Evolutionary conservation across 2,113 vertebrate species (phyloP), one percentile per base, ranked within the genome.

Genomic region (Pungitius pungitius): DNA sequence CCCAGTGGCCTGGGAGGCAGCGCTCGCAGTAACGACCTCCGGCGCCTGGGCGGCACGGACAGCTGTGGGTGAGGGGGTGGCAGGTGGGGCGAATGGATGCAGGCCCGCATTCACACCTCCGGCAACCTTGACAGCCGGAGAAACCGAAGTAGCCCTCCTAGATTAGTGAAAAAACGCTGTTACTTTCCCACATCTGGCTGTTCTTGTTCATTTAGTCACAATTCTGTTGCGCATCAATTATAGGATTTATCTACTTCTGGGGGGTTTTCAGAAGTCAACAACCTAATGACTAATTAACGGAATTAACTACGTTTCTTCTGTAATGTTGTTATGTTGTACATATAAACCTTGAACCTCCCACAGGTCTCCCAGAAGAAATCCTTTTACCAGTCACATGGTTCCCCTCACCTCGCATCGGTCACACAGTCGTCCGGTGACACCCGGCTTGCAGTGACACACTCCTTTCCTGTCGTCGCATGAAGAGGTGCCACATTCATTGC

Each of bases 401-500:
- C 20, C 4, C 49, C 89, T 93, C 77, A 95, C 95, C 93, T 95
- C 91, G 85, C 95, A 95, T 42, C 83, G 92, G 85, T 95, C 94
- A 73, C 95, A 95, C 22, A 90, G 84, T 12, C 33, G 81, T n/a
- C 94, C 95, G 1, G 90, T 93, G 59, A 95, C 93, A 1, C 95
- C 95, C 0, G 93, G 94, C 78, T 93, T 95, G 80, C 95, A 95
- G 85, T 93, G 94, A 82, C 95, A 95, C 70, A 93, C 91, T 49
- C 94, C 95, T 1, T 92, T 93, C 81, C 88, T 85, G 84, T 94
- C 93, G 70, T 95, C 93, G 70, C 95, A 95, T 8, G 91, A 94
- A 10, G 91, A 90, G 13, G 94, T 95, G 45, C 95, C 95, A 69
- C 95, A 95, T 84, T 90, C 87, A 72, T 91, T 89, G 77, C 94